Base-by-base conservation (phyloP, 2,888 invertebrate genomes). In the Pseudococcus longispinus region DNA sequence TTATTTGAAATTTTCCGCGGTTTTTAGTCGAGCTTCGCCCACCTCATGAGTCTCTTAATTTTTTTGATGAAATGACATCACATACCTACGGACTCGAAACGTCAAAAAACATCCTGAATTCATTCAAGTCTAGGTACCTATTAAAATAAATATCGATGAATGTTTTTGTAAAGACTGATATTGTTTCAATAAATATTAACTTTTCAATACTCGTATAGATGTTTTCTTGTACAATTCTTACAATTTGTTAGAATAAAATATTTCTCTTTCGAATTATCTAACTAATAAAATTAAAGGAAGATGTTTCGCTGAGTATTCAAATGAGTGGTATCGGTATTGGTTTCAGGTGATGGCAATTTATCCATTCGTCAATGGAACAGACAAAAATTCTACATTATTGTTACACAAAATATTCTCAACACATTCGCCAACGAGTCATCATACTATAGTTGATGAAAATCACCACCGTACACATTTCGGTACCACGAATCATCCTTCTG, bases 261-360 rank as follows among this genome's bases (percentile, higher is more conserved):
- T 46, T 46, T 2, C 2, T 15, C 46, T 46, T 15, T 46, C 46
- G 13, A 46, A 15, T 46, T 46, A 46, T 11, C 13, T 15, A 46
- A 46, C 13, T 1, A 3, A 15, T 46, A 15, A 46, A 46, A 13
- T 46, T 46, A 15, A 15, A 46, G 13, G 15, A 46, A 11, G 5
- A 2, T n/a, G n/a, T n/a, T 51, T 51, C n/a, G 51, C 5, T n/a
- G n/a, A n/a, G n/a, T 51, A n/a, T n/a, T 51, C 51, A 51, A 46
- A 51, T n/a, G 51, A 51, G n/a, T 51, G n/a, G 51, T n/a, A 46
- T 46, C n/a, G 55, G n/a, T 55, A 60, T 60, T 60, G 60, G 60
- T 60, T 60, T 60, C 60, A 60, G 60, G 60, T 60, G 23, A 60
- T 23, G 23, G 13, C 20, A 20, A 60, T 23, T 9, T 60, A 3